Percentiles rank a stretch among this genome's conserved stretches.
phyloP scores from a whole-genome alignment of 2,113 vertebrate species.

The Protomyctophum bolini region DNA sequence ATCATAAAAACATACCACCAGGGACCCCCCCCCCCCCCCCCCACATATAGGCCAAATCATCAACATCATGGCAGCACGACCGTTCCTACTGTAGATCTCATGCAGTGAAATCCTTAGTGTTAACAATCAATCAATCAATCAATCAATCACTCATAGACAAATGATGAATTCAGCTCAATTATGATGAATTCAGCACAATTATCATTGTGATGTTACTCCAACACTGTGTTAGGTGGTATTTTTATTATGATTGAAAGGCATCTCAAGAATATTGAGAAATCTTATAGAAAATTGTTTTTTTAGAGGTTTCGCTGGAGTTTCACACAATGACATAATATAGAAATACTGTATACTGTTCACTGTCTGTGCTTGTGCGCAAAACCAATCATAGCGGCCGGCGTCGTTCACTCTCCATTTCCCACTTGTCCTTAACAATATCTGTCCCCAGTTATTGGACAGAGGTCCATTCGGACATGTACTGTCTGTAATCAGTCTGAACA shows the following conservation, averaged over 20 bases:
- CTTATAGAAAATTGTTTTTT: neutral
- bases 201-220: neutral
- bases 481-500: too few species aligned
- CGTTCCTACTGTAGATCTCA: neutral
- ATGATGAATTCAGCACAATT: neutral
- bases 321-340: constrained; percentile 20
- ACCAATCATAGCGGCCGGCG: neutral
- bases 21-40: constrained; percentile 18
- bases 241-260: neutral
- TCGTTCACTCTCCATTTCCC: neutral
- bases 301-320: constrained; percentile 18
- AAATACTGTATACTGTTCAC: neutral
- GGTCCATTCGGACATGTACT: too few species aligned
- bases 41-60: constrained; percentile 13
- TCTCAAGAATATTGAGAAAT: constrained; percentile 19
- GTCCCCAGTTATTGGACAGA: too few species aligned
- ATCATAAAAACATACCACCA: constrained; percentile 29
- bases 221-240: neutral
- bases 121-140: neutral
- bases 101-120: too few species aligned
- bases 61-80: constrained; percentile 35
- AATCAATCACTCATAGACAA: neutral
- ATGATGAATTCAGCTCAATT: neutral
- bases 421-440: neutral
- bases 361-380: neutral